Base-by-base conservation (phyloP, 1,140 invertebrate genomes). In the Aphelinus atriplicis region DNA sequence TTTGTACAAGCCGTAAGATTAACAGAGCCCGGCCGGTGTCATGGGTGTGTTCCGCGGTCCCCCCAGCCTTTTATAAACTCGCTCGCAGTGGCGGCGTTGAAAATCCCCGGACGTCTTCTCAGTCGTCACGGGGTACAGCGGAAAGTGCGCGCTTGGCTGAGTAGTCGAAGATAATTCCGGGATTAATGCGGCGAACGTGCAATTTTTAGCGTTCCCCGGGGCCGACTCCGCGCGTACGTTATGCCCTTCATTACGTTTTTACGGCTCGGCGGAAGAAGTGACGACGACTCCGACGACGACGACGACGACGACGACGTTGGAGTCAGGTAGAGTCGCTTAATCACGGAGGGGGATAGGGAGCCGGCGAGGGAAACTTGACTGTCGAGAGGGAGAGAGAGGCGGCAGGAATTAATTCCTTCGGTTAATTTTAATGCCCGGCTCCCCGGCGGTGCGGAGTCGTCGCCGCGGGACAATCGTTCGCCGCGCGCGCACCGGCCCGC, bases 121-220 rank as follows among this genome's bases (percentile, higher is more conserved):
- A 26, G 26, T 26, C 26, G 26, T 26, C 26, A 26, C 26, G 26
- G 0, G 26, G 26, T 26, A 26, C 26, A 26, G 26, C 26, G 26
- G 26, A 0, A 26, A 26, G 26, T 26, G 0, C 26, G 26, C 26
- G 26, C 26, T 26, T 26, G 26, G 26, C 26, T 26, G 26, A 26
- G 26, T 26, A 7, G 10, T 10, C 9, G 1, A 60, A 61, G 45
- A 69, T 55, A 74, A 68, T 62, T 50, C 47, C 45, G 9, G 26
- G 51, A 75, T 70, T 64, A 75, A 75, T 75, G 53, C 46, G 48
- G 48, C n/a, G 62, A 69, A 75, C 73, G 66, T 69, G 66, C 67
- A 67, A 58, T 69, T 69, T 64, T 75, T 57, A 47, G 3, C 51
- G 48, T 7, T 48, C 7, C 26, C 0, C 7, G 7, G 6, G 53